A percentile compares a stretch with the other conserved stretches of the same genome.
These are phyloP conservation scores for Drosophila orena DNA, from an alignment of 1,140 invertebrate species.

Conservation along the genomic window DNA sequence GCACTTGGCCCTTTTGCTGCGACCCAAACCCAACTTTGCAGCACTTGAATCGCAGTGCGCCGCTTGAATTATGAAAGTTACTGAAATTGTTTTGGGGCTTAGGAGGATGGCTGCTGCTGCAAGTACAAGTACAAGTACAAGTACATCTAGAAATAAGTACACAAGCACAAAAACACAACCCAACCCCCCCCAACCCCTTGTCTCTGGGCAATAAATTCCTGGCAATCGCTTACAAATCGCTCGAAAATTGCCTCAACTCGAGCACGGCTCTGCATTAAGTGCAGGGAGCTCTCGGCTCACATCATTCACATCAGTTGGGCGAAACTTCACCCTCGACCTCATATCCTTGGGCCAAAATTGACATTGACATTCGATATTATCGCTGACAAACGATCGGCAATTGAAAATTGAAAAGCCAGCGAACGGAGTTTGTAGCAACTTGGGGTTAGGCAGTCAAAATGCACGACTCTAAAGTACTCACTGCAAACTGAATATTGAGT, in stretches of 20 bases:
- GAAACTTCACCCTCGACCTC: constrained; percentile 26
- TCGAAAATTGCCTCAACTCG: constrained; percentile 76
- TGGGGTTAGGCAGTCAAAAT: too few species aligned
- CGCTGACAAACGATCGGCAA: constrained; percentile 72
- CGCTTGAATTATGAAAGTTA: constrained; percentile 74
- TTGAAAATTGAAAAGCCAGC: constrained; percentile 71
- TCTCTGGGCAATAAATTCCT: constrained; percentile 54
- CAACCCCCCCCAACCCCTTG: not conserved
- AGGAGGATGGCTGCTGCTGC: not conserved
- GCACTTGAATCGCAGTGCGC: constrained; percentile 37
- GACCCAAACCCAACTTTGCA: constrained; percentile 44
- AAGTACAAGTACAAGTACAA: too few species aligned
- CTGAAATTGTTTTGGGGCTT: constrained; percentile 69
- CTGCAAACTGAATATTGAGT: not conserved
- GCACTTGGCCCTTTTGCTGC: constrained; percentile 49
- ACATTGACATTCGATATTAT: constrained; percentile 83
- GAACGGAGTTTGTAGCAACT: constrained; percentile 64
- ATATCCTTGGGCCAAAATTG: constrained; percentile 32
- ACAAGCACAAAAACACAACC: constrained; percentile 3
- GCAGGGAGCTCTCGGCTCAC: constrained; percentile 30
- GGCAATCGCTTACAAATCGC: constrained; percentile 78
- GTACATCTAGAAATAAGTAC: too few species aligned
- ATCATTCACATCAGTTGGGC: constrained; percentile 57
- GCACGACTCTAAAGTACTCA: not conserved
- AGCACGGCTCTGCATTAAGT: constrained; percentile 64